Percentiles rank a stretch among this genome's conserved stretches.
phyloP scores from a whole-genome alignment of 2,888 invertebrate genomes.

The Spialia ferax region DNA sequence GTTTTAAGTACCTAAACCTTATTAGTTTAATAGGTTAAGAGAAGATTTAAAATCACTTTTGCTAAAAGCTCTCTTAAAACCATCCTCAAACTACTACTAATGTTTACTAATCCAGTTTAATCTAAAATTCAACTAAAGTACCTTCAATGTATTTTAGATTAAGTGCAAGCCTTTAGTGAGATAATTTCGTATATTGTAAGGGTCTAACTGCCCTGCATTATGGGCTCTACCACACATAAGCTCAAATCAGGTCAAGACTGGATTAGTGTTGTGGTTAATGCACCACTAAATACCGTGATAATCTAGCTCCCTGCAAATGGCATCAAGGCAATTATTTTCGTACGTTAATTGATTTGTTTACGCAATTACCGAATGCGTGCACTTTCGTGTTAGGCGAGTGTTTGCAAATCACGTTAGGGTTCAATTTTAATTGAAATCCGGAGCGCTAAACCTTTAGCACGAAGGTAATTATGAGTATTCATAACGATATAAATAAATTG shows the following conservation, averaged over 20 bases:
- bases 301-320: neutral
- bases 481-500: constrained; percentile 81
- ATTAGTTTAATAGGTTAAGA: too few species aligned
- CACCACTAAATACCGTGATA: neutral
- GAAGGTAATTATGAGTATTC: constrained; percentile 19
- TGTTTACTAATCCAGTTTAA: too few species aligned
- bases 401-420: neutral
- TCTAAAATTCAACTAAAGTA: too few species aligned
- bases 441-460: constrained; percentile 9
- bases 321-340: neutral
- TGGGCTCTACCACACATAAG: constrained; percentile 2
- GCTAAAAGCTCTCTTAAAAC: too few species aligned
- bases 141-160: too few species aligned
- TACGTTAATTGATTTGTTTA: constrained; percentile 1
- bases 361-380: neutral
- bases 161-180: too few species aligned
- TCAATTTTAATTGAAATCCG: constrained; percentile 18
- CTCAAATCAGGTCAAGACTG: neutral
- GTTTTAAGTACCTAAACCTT: too few species aligned
- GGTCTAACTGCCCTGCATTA: neutral
- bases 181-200: neutral
- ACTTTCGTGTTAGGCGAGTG: neutral
- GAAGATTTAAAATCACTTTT: too few species aligned
- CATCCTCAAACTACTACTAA: too few species aligned
- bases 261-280: neutral